These are phyloP conservation scores for Aquatica leii DNA, from an alignment of 2,888 invertebrate genomes.

Conservation along the genomic window DNA sequence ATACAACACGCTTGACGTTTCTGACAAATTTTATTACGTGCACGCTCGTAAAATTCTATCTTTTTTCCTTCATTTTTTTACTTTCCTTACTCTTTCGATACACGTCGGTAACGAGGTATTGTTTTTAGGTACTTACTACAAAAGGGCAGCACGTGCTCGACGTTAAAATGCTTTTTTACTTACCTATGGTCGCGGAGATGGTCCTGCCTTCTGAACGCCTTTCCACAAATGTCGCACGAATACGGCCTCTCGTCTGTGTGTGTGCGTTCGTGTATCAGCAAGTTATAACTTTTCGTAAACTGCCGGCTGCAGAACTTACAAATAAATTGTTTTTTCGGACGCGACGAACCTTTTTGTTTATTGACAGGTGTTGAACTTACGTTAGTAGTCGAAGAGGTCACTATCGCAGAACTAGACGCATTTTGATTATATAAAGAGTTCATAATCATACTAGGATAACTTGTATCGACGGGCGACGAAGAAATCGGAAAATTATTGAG, in stretches of 20 bases:
- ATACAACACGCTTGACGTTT: constrained; percentile 26
- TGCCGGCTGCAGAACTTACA: constrained; percentile 98
- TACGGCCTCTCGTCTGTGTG: constrained; percentile 98
- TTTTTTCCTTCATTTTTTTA: constrained; percentile 18
- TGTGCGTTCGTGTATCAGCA: constrained; percentile 96
- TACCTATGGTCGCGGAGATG: constrained; percentile 93
- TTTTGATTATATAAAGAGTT: constrained; percentile 72
- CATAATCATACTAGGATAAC: constrained; percentile 75
- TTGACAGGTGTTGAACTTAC: constrained; percentile 53
- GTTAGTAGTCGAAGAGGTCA: constrained; percentile 59
- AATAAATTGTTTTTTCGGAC: constrained; percentile 98
- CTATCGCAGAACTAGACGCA: constrained; percentile 63
- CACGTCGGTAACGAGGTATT: constrained; percentile 24
- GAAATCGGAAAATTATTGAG: constrained; percentile 66
- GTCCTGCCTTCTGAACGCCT: constrained; percentile 97
- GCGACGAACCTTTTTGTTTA: constrained; percentile 63
- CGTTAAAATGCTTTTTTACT: constrained; percentile 50
- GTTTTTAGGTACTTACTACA: constrained; percentile 20
- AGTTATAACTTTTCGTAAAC: constrained; percentile 97
- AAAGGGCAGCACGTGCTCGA: constrained; percentile 23
- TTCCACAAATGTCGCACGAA: constrained; percentile 97
- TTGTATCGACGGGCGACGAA: constrained; percentile 70
- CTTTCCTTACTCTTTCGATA: neutral
- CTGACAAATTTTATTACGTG: constrained; percentile 37
- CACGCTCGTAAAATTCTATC: constrained; percentile 28